These are phyloP conservation scores for Pollenia griseotomentosa DNA, from an alignment of 2,888 invertebrate genomes.

Conservation along the genomic window DNA sequence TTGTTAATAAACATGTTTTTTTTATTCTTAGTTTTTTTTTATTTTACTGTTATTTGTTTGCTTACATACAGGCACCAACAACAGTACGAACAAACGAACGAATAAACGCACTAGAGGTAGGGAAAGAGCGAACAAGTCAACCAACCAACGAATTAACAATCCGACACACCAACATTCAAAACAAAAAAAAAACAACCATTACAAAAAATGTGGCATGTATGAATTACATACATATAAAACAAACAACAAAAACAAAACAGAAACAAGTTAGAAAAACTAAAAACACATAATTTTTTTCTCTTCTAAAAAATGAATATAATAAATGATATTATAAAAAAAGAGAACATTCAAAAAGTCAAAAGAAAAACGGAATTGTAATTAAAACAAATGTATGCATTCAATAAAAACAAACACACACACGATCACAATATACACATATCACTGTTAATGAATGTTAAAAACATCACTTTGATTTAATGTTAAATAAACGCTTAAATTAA, in stretches of 20 bases:
- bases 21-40: not conserved
- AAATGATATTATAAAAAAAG: not conserved
- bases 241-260: constrained; percentile 12
- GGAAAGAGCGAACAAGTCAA: not conserved
- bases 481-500: constrained; percentile 6
- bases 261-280: not conserved
- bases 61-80: constrained; percentile 21
- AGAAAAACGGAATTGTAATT: not conserved
- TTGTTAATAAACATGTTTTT: constrained; percentile 32
- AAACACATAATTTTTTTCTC: too few species aligned
- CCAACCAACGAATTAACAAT: constrained; percentile 32
- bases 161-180: constrained; percentile 18
- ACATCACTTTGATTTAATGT: constrained; percentile 26
- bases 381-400: constrained; percentile 2
- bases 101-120: not conserved
- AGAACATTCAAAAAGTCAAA: constrained; percentile 34
- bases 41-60: constrained; percentile 12
- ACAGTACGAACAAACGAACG: constrained; percentile 6
- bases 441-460: constrained; percentile 19
- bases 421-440: constrained; percentile 21
- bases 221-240: constrained; percentile 40
- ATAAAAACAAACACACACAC: constrained; percentile 29
- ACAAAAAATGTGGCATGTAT: constrained; percentile 50
- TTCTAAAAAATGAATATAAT: too few species aligned
- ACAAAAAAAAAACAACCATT: constrained; percentile 50